Evolutionary conservation across 2,888 invertebrate species (phyloP).

Genomic region (Caenorhabditis sulstoni): DNA sequence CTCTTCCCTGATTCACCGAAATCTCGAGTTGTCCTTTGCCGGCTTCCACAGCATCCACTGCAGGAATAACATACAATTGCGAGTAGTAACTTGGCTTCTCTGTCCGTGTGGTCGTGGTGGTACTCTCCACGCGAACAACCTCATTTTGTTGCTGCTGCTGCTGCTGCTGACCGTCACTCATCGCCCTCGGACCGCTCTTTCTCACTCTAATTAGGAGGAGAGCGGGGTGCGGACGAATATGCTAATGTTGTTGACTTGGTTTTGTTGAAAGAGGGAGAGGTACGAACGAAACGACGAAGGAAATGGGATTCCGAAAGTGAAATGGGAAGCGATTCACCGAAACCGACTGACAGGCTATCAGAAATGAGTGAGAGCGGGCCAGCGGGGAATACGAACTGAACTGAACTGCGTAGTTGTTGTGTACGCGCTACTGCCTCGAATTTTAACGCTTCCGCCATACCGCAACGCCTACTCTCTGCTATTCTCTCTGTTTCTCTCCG

Average conservation of each 20-base stretch:
- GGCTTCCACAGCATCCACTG: constrained; percentile 97
- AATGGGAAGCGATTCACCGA: constrained; percentile 19
- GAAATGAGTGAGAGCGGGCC: constrained; percentile 21
- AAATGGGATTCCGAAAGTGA: not conserved
- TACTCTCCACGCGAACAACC: constrained; percentile 14
- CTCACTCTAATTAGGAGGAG: constrained; percentile 37
- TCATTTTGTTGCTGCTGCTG: constrained; percentile 17
- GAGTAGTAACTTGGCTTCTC: constrained; percentile 69
- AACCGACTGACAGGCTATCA: constrained; percentile 54
- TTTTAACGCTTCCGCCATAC: constrained; percentile 41
- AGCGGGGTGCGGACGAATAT: constrained; percentile 13
- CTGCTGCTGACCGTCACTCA: constrained; percentile 41
- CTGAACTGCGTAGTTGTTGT: constrained; percentile 54
- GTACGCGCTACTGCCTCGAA: constrained; percentile 52
- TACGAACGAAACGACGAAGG: no score
- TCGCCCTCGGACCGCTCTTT: constrained; percentile 24
- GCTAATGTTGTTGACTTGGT: constrained; percentile 6
- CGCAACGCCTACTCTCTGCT: constrained; percentile 35
- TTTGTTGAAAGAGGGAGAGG: no score
- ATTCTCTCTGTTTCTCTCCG: constrained; percentile 13
- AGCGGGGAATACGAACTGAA: constrained; percentile 44
- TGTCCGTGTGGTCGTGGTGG: constrained; percentile 13
- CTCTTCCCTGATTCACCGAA: constrained; percentile 98
- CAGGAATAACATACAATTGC: constrained; percentile 80
- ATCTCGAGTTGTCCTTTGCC: constrained; percentile 99